Base-by-base conservation (phyloP, 23 tunicate species). In the Aplidium turbinatum region DNA sequence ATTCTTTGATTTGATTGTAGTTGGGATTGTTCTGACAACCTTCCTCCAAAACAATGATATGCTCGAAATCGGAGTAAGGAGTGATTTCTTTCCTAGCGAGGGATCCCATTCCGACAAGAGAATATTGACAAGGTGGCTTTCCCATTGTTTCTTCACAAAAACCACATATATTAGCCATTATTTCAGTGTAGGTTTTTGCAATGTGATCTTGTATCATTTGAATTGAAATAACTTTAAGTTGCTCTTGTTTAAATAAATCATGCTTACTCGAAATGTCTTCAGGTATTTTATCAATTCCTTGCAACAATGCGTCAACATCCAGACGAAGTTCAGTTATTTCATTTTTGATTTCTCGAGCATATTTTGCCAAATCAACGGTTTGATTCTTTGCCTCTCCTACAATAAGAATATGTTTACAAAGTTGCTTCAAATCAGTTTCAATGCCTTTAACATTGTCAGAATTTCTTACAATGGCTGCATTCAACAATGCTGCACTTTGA, bases 61-160 rank as follows among this genome's bases (percentile, higher is more conserved):
- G 68, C 31, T 57, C 68, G 18, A 62, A 39, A 64, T 77, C 58
- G 19, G 68, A 46, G 22, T 60, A 57, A 0, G 72, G 54, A 0
- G 82, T 61, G 40, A 62, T 34, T 57, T 77, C 82, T 57, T 33
- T 39, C 11, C 53, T 33, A 18, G 70, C 72, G 9, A 46, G 23
- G 2, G 72, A 33, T 62, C 82, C 82, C 55, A 77, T 26, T 19
- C 52, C 57, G 1, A 63, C 50, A 77, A 60, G 68, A 62, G 61
- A 28, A 62, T 38, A 77, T 31, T 77, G 42, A 24, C 82, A 77
- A 3, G 82, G 82, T 6, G 82, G 82, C 4, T 26, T n/a, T 22
- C 82, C 82, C 40, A 77, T 35, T 23, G 62, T 62, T 34, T 77
- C 57, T 5, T 38, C 1, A 53, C 72, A 77, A 35, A 24, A 32